phyloP scores from a whole-genome alignment of 1,140 invertebrate genomes.

The Agrypnia vestita region DNA sequence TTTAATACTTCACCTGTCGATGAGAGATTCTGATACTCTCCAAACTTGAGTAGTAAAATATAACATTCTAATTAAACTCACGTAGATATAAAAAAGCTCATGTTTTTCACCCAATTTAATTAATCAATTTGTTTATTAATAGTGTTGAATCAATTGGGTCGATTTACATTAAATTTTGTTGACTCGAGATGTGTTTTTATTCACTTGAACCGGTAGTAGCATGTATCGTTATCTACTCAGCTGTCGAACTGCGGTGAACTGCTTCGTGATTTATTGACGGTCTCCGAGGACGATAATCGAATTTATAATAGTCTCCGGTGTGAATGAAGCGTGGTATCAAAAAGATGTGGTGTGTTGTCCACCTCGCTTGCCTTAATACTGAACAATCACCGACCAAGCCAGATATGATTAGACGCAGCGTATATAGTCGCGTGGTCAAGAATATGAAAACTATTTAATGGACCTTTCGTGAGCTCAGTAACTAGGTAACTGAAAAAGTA shows the following conservation, averaged over 20 bases:
- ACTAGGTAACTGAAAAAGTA: no score
- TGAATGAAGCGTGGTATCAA: not conserved
- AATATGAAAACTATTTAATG: not conserved
- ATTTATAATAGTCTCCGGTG: slow-evolving; percentile 1
- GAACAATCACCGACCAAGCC: not conserved
- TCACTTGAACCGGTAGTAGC: not conserved
- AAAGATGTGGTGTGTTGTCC: slow-evolving; percentile 3
- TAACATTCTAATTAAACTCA: no score
- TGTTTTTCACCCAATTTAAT: no score
- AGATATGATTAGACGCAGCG: not conserved
- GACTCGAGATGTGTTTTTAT: no score
- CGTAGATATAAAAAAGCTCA: no score
- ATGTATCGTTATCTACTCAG: not conserved
- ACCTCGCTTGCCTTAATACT: not conserved
- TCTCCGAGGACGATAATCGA: slow-evolving; percentile 5
- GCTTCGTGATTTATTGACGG: slow-evolving; percentile 11
- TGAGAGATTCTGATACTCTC: no score
- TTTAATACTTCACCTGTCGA: no score
- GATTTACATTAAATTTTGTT: no score
- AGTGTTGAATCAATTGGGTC: not conserved
- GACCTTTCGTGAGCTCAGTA: no score
- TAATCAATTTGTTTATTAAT: no score
- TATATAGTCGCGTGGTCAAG: not conserved
- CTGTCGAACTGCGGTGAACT: not conserved
- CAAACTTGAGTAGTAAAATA: no score